These are phyloP conservation scores for Plestiodon gilberti DNA, from an alignment of 2,113 vertebrate genomes.

Conservation along the genomic window DNA sequence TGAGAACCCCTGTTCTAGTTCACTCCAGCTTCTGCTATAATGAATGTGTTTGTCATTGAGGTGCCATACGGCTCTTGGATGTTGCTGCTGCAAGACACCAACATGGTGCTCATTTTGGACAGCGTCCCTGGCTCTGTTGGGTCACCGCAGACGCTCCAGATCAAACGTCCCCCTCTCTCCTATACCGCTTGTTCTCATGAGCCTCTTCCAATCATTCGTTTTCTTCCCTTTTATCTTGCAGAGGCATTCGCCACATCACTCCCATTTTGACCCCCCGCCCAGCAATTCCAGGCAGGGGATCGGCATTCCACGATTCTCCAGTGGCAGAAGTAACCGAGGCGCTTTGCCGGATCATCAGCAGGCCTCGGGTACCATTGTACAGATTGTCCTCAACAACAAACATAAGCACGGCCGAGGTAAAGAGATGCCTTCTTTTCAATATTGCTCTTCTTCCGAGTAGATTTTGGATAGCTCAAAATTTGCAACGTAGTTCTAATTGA, in stretches of 20 bases:
- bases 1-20: too few species aligned
- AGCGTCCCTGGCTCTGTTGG: too few species aligned
- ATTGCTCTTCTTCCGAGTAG: background rate
- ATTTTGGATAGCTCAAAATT: too few species aligned
- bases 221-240: constrained; percentile 50
- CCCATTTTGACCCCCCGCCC: constrained; percentile 70
- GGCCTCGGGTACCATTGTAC: constrained; percentile 81
- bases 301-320: constrained; percentile 67
- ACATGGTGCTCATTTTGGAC: too few species aligned
- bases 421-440: background rate
- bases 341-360: constrained; percentile 75
- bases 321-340: constrained; percentile 74
- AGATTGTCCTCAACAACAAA: constrained; percentile 84
- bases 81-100: too few species aligned
- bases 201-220: background rate
- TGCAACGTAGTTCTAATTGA: too few species aligned
- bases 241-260: constrained; percentile 82
- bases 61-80: too few species aligned
- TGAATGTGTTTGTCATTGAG: too few species aligned
- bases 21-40: too few species aligned
- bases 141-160: too few species aligned
- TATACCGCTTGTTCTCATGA: background rate
- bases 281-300: constrained; percentile 61
- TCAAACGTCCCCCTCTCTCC: background rate
- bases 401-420: constrained; percentile 82